Evolutionary conservation across 2,113 vertebrate genomes (phyloP).

Genomic region (Neotoma lepida): DNA sequence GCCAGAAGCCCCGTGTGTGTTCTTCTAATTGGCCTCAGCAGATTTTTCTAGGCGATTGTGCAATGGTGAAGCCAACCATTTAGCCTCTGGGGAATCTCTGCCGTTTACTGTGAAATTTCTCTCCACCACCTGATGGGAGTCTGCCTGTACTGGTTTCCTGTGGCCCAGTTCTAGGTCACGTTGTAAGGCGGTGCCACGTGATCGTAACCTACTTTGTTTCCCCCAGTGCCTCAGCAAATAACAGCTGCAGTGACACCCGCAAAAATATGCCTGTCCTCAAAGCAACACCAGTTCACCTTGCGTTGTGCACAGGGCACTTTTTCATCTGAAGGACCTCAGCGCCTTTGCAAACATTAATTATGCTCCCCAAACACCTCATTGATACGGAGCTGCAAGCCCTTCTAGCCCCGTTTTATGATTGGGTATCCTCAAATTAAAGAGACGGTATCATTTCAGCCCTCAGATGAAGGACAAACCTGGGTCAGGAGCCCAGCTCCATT

Average conservation of each 20-base stretch:
- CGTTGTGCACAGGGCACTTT: not conserved
- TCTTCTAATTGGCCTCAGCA: slow-evolving; percentile 59
- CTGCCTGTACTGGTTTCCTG: slow-evolving; percentile 5
- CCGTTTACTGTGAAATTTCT: slow-evolving; percentile 16
- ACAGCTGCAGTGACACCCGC: not conserved
- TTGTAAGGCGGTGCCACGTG: not conserved
- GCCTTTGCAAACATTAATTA: slow-evolving; percentile 64
- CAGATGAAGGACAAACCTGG: slow-evolving; percentile 29
- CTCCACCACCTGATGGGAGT: not conserved
- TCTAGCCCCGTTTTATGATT: slow-evolving; percentile 48
- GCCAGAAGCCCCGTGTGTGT: not conserved
- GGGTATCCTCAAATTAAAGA: slow-evolving; percentile 24
- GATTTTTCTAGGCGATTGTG: slow-evolving; percentile 37
- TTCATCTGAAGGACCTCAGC: slow-evolving; percentile 48
- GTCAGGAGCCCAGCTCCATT: not conserved
- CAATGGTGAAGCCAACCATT: not conserved
- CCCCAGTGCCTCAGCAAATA: slow-evolving; percentile 1
- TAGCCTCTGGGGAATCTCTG: not conserved
- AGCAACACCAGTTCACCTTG: not conserved
- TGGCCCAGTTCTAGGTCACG: slow-evolving; percentile 40
- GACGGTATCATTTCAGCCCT: not conserved
- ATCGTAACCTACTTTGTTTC: not conserved
- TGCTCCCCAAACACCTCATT: slow-evolving; percentile 13
- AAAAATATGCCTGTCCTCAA: not conserved
- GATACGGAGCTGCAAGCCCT: slow-evolving; percentile 42